These are phyloP conservation scores for Saxicola maurus DNA, from an alignment of 2,797 vertebrate genomes.

Conservation along the genomic window DNA sequence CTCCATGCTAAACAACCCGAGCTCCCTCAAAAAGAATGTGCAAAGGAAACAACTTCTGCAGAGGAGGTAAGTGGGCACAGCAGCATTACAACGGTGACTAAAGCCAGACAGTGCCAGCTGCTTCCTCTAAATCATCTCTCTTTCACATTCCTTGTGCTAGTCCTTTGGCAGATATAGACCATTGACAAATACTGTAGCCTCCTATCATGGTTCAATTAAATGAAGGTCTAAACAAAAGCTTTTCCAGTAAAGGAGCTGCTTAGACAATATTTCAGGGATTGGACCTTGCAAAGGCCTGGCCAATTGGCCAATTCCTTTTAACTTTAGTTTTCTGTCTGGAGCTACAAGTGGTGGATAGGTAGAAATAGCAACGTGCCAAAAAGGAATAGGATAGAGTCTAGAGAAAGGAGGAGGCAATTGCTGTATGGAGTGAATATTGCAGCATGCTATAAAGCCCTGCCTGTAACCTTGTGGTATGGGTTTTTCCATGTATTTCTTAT, in stretches of 20 bases:
- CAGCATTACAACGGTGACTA: not conserved
- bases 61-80: not conserved
- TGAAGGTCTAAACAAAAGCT: not conserved
- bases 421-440: not conserved
- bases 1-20: not conserved
- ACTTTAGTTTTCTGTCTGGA: not conserved
- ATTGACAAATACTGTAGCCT: not conserved
- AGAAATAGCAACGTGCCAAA: not conserved
- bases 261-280: not conserved
- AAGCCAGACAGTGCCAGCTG: not conserved
- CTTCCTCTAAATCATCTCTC: not conserved
- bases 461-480: not conserved
- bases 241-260: not conserved
- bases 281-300: not conserved
- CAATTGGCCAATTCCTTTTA: not conserved
- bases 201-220: not conserved
- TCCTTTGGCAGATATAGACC: not conserved
- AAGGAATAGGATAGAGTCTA: not conserved
- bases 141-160: not conserved
- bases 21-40: not conserved
- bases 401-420: not conserved
- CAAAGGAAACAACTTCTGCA: not conserved
- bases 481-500: not conserved
- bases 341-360: not conserved
- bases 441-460: not conserved